These are phyloP conservation scores for Candidula unifasciata DNA, from an alignment of 2,888 invertebrate genomes.

Conservation along the genomic window DNA sequence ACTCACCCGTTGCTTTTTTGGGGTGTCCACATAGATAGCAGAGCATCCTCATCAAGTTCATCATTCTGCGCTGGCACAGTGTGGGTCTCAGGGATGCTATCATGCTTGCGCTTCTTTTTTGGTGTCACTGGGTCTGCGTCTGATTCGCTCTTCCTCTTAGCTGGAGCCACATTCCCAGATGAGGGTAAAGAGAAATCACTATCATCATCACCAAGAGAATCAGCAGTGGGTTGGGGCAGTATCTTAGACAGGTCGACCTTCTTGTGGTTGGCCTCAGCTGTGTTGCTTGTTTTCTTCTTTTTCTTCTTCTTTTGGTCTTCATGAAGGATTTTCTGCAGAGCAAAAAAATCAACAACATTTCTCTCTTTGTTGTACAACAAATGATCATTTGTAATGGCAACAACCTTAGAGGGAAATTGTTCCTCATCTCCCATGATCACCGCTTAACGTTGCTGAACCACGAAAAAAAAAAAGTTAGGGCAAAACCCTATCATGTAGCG, in stretches of 20 bases:
- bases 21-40: constrained; percentile 1
- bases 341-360: too few relatives aligned
- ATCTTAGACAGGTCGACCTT: not conserved
- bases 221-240: not conserved
- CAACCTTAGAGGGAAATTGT: too few relatives aligned
- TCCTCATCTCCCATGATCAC: too few relatives aligned
- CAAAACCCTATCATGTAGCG: too few relatives aligned
- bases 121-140: not conserved
- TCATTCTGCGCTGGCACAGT: not conserved
- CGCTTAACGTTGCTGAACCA: too few relatives aligned
- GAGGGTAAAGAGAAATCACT: not conserved
- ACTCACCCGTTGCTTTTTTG: not conserved
- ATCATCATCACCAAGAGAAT: not conserved
- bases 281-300: not conserved
- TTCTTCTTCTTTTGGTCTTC: not conserved
- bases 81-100: not conserved
- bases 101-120: constrained; percentile 5
- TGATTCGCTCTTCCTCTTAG: not conserved
- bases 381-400: too few relatives aligned
- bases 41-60: not conserved
- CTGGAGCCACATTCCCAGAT: too few relatives aligned
- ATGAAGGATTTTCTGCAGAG: not conserved
- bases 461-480: too few relatives aligned
- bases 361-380: too few relatives aligned
- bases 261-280: not conserved